Base-by-base conservation (phyloP, 2,888 invertebrate genomes). In the Entomobrya proxima region DNA sequence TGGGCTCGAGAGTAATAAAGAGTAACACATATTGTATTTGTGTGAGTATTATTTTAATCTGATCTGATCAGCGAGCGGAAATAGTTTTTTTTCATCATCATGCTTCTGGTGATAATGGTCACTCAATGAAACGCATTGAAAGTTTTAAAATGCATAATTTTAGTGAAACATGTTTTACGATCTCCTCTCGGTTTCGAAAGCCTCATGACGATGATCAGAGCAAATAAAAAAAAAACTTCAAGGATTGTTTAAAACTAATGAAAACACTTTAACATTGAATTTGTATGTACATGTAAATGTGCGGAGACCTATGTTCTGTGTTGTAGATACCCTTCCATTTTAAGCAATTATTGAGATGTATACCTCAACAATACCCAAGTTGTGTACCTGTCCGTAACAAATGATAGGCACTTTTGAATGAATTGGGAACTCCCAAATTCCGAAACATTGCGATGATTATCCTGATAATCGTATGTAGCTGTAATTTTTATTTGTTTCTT, bases 361-460 rank as follows among this genome's bases (percentile, higher is more conserved):
- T n/a, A 75, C 75, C 61, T 75, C 82, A 75, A 75, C 75, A 50
- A 27, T 35, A 50, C 24, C 11, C 15, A 83, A 44, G 32, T 69
- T 67, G 76, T 69, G 83, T 69, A 83, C 44, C 67, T 69, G 30
- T 44, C 67, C 76, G 76, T 83, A 64, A 47, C 64, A 67, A 64
- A 47, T 11, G 7, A 11, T 67, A 67, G 27, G 32, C n/a, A 50
- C 32, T 27, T 67, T 67, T 74, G 30, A 50, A 32, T 44, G 76
- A 47, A 47, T 35, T 32, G 72, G 84, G 84, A 84, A 84, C 77
- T 78, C 78, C 78, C 84, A 78, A 84, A 58, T 69, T 18, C 24
- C 35, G 24, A 77, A 77, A 77, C 52, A 77, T 64, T 61, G n/a
- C 15, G 75, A 61, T 77, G 35, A 64, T 64, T 5, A 40, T 76